Conservation (phyloP, 2,797 vertebrate species). For the Dermochelys coriacea region DNA sequence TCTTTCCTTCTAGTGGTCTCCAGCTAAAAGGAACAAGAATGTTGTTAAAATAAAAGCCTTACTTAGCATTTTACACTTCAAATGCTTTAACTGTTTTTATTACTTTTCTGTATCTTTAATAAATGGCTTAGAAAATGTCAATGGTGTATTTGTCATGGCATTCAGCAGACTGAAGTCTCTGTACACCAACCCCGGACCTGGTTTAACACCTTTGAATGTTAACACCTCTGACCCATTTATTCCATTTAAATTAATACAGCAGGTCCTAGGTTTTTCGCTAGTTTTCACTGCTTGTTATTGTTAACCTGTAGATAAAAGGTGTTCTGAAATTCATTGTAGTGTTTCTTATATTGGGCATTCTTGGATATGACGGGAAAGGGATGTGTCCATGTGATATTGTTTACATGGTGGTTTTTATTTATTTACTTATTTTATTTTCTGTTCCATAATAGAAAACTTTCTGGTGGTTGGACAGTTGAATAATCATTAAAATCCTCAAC, state of each 20-base stretch:
- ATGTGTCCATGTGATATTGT: not conserved
- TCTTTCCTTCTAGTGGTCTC: not conserved
- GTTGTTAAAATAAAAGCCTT: not conserved
- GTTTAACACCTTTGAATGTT: not conserved
- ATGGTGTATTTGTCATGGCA: not conserved
- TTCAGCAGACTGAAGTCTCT: not conserved
- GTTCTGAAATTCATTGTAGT: not conserved
- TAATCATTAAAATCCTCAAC: not conserved
- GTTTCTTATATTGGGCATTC: not conserved
- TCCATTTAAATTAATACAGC: not conserved
- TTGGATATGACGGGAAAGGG: constrained; percentile 40
- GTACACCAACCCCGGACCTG: not conserved
- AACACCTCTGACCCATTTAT: not conserved
- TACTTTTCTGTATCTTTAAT: not conserved
- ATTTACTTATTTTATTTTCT: too few relatives aligned
- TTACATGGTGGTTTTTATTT: not conserved
- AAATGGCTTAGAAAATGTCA: not conserved
- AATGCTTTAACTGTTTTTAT: not conserved
- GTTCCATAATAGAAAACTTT: not conserved
- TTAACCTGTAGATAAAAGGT: not conserved
- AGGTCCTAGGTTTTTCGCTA: not conserved
- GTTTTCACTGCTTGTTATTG: not conserved
- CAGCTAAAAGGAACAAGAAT: not conserved
- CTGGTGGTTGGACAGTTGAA: not conserved
- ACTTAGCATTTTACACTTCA: not conserved